These are phyloP conservation scores for Magallana angulata DNA, from an alignment of 1,140 invertebrate species.

Conservation along the genomic window DNA sequence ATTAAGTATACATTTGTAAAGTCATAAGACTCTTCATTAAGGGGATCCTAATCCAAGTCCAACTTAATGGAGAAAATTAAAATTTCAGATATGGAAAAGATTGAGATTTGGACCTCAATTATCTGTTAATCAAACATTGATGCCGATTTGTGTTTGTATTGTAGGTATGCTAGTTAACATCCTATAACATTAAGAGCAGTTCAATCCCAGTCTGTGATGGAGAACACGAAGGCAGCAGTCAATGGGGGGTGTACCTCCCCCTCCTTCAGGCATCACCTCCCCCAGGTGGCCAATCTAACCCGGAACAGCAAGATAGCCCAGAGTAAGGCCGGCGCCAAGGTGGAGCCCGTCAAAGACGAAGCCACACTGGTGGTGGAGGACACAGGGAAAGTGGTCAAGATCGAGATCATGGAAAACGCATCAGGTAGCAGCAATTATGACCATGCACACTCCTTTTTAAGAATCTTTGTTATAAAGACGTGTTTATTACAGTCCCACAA, in stretches of 20 bases:
- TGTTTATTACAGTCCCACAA: too few species aligned
- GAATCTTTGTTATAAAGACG: too few species aligned
- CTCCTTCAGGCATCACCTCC: constrained; percentile 69
- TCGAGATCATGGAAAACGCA: constrained; percentile 48
- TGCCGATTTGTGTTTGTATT: not conserved
- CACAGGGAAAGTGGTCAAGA: constrained; percentile 69
- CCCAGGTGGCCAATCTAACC: constrained; percentile 71
- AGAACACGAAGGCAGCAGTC: not conserved
- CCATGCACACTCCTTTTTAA: too few species aligned
- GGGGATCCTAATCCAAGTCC: too few species aligned
- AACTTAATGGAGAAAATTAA: not conserved
- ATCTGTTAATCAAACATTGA: too few species aligned
- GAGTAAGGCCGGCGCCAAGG: constrained; percentile 70
- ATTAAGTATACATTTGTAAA: too few species aligned
- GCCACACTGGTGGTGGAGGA: constrained; percentile 69
- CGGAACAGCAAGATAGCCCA: constrained; percentile 72
- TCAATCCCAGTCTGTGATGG: not conserved
- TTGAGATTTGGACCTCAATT: too few species aligned
- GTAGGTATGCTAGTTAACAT: not conserved
- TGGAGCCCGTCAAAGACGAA: constrained; percentile 49
- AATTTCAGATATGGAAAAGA: not conserved
- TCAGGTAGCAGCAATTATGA: not conserved
- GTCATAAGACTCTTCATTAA: too few species aligned
- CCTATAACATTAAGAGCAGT: not conserved
- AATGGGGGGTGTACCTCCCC: constrained; percentile 40